Conservation (phyloP, 2,113 vertebrate genomes). For the Tylochromis polylepis region DNA sequence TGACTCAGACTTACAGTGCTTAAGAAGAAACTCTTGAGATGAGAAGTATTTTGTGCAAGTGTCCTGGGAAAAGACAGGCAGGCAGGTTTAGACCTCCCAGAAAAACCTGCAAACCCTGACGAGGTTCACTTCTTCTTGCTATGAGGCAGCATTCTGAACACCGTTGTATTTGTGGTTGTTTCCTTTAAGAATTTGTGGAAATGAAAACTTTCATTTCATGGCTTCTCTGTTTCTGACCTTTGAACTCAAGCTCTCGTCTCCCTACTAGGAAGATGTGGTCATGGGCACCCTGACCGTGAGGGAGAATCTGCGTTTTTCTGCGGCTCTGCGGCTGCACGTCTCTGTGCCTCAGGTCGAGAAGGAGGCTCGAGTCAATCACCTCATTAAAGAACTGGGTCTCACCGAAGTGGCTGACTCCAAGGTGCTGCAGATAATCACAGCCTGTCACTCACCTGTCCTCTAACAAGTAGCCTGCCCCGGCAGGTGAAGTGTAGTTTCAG, state of each 20-base stretch:
- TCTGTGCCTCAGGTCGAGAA: constrained; percentile 78
- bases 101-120: neutral
- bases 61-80: neutral
- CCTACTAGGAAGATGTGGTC: constrained; percentile 84
- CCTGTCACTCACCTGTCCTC: neutral
- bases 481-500: neutral
- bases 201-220: neutral
- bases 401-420: constrained; percentile 88
- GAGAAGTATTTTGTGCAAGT: neutral
- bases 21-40: neutral
- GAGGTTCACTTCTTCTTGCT: neutral
- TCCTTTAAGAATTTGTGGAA: neutral
- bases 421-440: constrained; percentile 62
- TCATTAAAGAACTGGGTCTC: constrained; percentile 86
- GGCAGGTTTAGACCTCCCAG: neutral
- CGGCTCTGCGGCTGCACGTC: constrained; percentile 84
- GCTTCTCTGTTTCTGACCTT: neutral
- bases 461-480: neutral
- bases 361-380: constrained; percentile 75
- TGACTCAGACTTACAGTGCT: neutral
- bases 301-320: constrained; percentile 92
- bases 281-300: constrained; percentile 93
- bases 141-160: neutral
- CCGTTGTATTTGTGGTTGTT: neutral
- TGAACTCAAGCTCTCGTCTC: neutral